phyloP scores from a whole-genome alignment of 2,797 vertebrate species.

The Pempheris klunzingeri region DNA sequence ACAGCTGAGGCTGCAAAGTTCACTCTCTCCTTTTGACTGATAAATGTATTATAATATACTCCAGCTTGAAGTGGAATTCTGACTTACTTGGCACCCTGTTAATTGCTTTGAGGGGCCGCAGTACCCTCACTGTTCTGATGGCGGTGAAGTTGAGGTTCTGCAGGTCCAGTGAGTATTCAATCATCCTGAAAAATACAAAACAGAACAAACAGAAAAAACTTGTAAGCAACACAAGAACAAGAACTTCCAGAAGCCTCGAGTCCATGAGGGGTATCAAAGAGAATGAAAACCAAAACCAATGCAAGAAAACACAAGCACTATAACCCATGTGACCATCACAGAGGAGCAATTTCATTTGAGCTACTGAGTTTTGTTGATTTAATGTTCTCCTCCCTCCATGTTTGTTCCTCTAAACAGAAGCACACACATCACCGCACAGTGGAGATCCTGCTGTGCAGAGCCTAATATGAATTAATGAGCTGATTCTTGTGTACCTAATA shows the following conservation, averaged over 20 bases:
- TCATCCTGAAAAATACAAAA: slow-evolving; percentile 87
- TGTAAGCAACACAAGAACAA: not conserved
- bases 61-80: not conserved
- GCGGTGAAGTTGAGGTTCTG: slow-evolving; percentile 97
- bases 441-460: slow-evolving; percentile 4
- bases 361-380: not conserved
- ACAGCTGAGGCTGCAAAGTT: not conserved
- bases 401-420: slow-evolving; percentile 21
- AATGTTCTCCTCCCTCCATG: slow-evolving; percentile 2
- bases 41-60: not conserved
- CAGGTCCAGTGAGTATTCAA: slow-evolving; percentile 97
- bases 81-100: slow-evolving; percentile 98
- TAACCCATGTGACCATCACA: not conserved
- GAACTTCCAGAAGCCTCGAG: not conserved
- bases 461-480: slow-evolving; percentile 59
- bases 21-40: not conserved
- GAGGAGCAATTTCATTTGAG: not conserved
- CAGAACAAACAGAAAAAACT: slow-evolving; percentile 3
- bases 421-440: not conserved
- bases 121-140: slow-evolving; percentile 95
- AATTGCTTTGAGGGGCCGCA: slow-evolving; percentile 97
- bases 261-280: not conserved
- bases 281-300: not conserved
- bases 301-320: not conserved
- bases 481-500: slow-evolving; percentile 33